Evolutionary conservation across 2,113 vertebrate species (phyloP), one percentile per base, ranked within the genome.

Genomic region (Triplophysa tibetana): DNA sequence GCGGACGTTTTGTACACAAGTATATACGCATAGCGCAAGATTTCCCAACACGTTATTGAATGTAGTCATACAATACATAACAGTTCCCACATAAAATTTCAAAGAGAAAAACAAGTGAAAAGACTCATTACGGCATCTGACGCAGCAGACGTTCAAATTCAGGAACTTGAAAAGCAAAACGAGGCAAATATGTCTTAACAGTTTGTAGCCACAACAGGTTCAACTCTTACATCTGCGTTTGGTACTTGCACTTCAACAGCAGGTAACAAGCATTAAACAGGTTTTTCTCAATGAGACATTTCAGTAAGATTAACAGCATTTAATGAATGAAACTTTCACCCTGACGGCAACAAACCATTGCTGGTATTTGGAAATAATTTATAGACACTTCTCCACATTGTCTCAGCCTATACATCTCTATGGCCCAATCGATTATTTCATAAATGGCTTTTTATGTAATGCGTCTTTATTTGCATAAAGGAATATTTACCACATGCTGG

Each of bases 371-470:
- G 81, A 70, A 67, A 41, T 14, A 29, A 80, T 75, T 70, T 23
- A 58, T 9, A 70, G 33, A 72, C 66, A 63, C 45, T 75, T 33
- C 19, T 69, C 43, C 43, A 41, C 54, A 56, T 2, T 4, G 23
- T 84, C 77, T 54, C 54, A 61, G 52, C 61, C 48, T 19, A 24
- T 24, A 14, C 56, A 70, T 58, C 48, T 58, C 61, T 29, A 62
- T 29, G 68, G 62, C 64, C 54, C 56, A 29, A 69, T 66, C 63
- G 62, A 68, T 63, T 63, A 78, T 69, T 69, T 62, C 33, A 70
- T 19, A 85, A 87, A 91, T 92, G 90, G 90, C 90, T 91, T 86
- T 84, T 70, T 72, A 64, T 69, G 38, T 77, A 78, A 77, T 24
- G 56, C 62, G 61, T 26, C 41, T 75, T 66, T 13, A 78, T 65